These are phyloP conservation scores for Orbicella faveolata DNA, from an alignment of 64 coral and sea anemone species.

Conservation along the genomic window DNA sequence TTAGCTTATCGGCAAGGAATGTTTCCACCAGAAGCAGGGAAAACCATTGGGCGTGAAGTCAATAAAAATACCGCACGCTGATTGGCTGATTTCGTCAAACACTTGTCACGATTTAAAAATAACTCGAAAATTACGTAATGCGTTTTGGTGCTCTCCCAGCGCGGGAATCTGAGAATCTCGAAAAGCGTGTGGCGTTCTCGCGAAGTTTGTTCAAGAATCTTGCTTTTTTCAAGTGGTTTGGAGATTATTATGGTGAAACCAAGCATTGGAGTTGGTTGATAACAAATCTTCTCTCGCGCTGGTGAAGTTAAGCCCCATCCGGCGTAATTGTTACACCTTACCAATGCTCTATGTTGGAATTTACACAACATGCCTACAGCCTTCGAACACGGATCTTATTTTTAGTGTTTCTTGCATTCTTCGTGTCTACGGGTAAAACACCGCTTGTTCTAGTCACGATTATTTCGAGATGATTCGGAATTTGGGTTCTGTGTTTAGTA, in stretches of 20 bases:
- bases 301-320: neutral
- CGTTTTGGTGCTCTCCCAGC: neutral
- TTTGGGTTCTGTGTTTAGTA: neutral
- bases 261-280: conserved; percentile 20
- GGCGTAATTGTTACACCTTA: neutral
- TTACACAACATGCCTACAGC: conserved; percentile 31
- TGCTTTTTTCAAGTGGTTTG: conserved; percentile 2
- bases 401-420: neutral
- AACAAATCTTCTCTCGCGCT: neutral
- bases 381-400: conserved; percentile 16
- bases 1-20: conserved; percentile 33
- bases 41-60: conserved; percentile 2
- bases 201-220: neutral
- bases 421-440: neutral
- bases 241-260: conserved; percentile 1
- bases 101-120: conserved; percentile 38
- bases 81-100: conserved; percentile 14
- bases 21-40: conserved; percentile 22
- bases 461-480: neutral
- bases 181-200: conserved; percentile 3
- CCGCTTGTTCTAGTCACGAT: neutral
- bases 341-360: conserved; percentile 43
- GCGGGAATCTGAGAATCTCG: conserved; percentile 19
- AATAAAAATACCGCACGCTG: conserved; percentile 1
- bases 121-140: conserved; percentile 45